Evolutionary conservation across 2,888 invertebrate genomes (phyloP), one percentile per base, ranked within the genome.

Genomic region (Xestia c-nigrum): DNA sequence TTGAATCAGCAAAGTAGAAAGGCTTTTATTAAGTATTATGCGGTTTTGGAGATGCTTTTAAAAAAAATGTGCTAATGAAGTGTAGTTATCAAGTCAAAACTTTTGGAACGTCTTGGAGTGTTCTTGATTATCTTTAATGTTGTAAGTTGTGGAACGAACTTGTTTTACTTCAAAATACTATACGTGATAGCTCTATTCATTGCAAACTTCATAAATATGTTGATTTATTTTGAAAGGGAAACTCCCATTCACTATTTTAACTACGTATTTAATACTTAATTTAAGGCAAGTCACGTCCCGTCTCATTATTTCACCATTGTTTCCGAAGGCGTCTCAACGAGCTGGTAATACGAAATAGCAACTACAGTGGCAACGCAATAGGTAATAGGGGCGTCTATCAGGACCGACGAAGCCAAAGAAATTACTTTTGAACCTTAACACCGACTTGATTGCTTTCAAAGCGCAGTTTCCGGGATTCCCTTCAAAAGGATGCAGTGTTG

Each of bases 381-480:
- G 83, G 88, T 89, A 91, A 90, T 90, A 80, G 72, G 80, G 71
- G 72, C 84, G 72, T 83, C 88, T 87, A 90, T 90, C 88, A 85
- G 80, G 74, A 85, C 86, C 88, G 86, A 84, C 77, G 92, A 93
- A 94, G 93, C 92, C 92, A 92, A 93, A 94, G 93, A 94, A 94
- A 94, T 94, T 93, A 93, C 93, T 92, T 91, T 91, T 90, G 91
- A 92, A 92, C 93, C 92, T 93, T 94, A 94, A 93, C 93, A 93
- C 92, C 90, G 88, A 89, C 91, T 91, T 94, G 94, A 94, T 94
- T 94, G 94, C 94, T 94, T 95, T 92, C 78, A 78, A 72, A 85
- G 86, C 72, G 84, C 31, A 83, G 76, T 83, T 83, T 85, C 81
- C 81, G 89, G 91, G 91, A 90, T 91, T 90, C 90, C 89, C 89